These are phyloP conservation scores for Coleophora flavipennella DNA, from an alignment of 2,888 invertebrate species.

Conservation along the genomic window DNA sequence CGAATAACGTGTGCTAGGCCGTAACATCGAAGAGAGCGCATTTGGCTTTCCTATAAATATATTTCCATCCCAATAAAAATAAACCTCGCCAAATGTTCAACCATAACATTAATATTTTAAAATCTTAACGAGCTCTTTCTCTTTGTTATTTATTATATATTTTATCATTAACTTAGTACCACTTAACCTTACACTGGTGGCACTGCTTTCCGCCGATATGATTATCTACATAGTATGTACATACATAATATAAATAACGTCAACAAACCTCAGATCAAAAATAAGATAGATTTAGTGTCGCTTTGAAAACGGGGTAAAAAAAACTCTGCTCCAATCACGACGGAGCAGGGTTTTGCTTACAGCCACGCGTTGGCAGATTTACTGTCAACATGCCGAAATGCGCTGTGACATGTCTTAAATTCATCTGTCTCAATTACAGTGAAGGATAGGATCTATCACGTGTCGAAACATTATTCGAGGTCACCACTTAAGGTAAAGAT, in stretches of 20 bases:
- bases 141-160: not conserved
- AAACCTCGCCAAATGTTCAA: conserved; percentile 11
- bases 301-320: too few relatives aligned
- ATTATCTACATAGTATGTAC: conserved; percentile 25
- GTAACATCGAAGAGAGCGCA: conserved; percentile 9
- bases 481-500: too few relatives aligned
- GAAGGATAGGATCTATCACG: too few relatives aligned
- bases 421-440: too few relatives aligned
- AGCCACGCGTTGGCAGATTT: too few relatives aligned
- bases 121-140: conserved; percentile 8
- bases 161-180: conserved; percentile 2
- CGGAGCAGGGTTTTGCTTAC: too few relatives aligned
- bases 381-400: too few relatives aligned
- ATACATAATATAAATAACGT: conserved; percentile 15
- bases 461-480: too few relatives aligned
- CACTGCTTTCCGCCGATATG: conserved; percentile 13
- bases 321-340: too few relatives aligned
- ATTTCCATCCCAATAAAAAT: conserved; percentile 9
- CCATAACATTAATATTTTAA: conserved; percentile 6
- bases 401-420: too few relatives aligned
- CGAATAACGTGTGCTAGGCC: conserved; percentile 18
- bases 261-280: too few relatives aligned
- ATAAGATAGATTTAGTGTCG: too few relatives aligned
- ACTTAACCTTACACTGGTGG: conserved; percentile 8
- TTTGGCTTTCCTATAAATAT: conserved; percentile 7